Conservation (phyloP, 2,797 vertebrate species). For the Centropyge bicolor region DNA sequence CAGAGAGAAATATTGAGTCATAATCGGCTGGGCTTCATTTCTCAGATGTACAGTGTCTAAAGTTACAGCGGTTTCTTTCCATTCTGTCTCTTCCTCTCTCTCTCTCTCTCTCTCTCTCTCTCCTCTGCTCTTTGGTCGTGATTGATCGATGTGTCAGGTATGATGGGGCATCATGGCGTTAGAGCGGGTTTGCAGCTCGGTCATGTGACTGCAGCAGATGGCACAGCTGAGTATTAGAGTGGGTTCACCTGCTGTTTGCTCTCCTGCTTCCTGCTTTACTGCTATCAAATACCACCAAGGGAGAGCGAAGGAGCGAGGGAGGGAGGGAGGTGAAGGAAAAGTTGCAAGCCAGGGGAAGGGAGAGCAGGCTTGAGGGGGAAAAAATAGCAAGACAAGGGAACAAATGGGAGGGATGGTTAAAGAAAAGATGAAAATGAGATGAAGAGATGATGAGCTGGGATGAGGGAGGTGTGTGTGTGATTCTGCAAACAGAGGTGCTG, state of each 20-base stretch:
- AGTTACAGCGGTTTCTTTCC: slow-evolving; percentile 24
- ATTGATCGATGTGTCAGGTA: slow-evolving; percentile 97
- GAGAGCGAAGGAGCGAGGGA: slow-evolving; percentile 55
- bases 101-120: slow-evolving; percentile 36
- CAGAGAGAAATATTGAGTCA: slow-evolving; percentile 10
- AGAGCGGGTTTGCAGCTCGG: slow-evolving; percentile 86
- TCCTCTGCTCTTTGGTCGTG: slow-evolving; percentile 78
- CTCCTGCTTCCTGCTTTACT: slow-evolving; percentile 82
- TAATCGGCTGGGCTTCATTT: slow-evolving; percentile 34
- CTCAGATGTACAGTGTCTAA: slow-evolving; percentile 7
- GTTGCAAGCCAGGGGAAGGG: slow-evolving; percentile 34
- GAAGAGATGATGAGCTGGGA: slow-evolving; percentile 30
- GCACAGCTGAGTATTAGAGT: slow-evolving; percentile 87
- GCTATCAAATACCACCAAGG: slow-evolving; percentile 81
- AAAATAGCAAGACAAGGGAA: slow-evolving; percentile 8
- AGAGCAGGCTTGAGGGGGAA: slow-evolving; percentile 30
- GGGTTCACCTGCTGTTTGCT: slow-evolving; percentile 92
- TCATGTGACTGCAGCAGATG: slow-evolving; percentile 93
- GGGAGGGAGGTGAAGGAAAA: slow-evolving; percentile 40
- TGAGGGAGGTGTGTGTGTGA: slow-evolving; percentile 41
- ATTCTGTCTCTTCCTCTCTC: slow-evolving; percentile 24
- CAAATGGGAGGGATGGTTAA: slow-evolving; percentile 23
- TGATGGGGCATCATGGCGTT: slow-evolving; percentile 90
- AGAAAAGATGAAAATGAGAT: slow-evolving; percentile 39
- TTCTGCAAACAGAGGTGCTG: slow-evolving; percentile 13